Evolutionary conservation across 2,888 invertebrate species (phyloP), one percentile per base, ranked within the genome.

Genomic region (Elmis aenea): DNA sequence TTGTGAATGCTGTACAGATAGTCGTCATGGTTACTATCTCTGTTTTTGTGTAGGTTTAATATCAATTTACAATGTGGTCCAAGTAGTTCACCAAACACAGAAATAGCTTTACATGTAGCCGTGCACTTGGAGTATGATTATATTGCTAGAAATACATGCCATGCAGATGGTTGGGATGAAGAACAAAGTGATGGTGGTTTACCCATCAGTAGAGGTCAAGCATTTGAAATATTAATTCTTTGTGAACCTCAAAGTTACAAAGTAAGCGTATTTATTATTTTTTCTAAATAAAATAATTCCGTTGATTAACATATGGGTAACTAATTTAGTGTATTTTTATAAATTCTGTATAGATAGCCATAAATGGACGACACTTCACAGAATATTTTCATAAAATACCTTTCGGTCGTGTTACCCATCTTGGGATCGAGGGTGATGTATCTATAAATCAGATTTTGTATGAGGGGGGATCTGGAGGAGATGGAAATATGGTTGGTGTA

Each of bases 371-470:
- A 14, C 85, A 85, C 52, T 83, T 80, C 63, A 69, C 79, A 29
- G 81, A 83, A 67, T 86, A 84, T 62, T 62, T 65, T 2, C 83
- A 85, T 61, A 75, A 85, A 18, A 55, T 84, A 21, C 79, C 84
- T 2, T 71, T 73, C 55, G 72, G 78, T 23, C 21, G 74, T 41
- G 74, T 83, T 23, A 71, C 75, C 0, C 77, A 81, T 58, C 40
- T 87, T 10, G 74, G 77, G 0, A 70, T 86, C 9, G 81, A 82
- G 52, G 85, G 86, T 0, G 84, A 85, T 54, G 76, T 83, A 1
- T 69, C 71, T 50, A 50, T 85, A 1, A 70, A 73, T 42, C 71
- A 75, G 37, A 73, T 85, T n/a, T n/a, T n/a, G n/a, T n/a, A n/a
- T n/a, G n/a, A n/a, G n/a, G n/a, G n/a, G n/a, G n/a, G n/a, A n/a